Evolutionary conservation across 2,113 vertebrate species (phyloP), one percentile per base, ranked within the genome.

Genomic region (Leptobrachium ailaonicum): DNA sequence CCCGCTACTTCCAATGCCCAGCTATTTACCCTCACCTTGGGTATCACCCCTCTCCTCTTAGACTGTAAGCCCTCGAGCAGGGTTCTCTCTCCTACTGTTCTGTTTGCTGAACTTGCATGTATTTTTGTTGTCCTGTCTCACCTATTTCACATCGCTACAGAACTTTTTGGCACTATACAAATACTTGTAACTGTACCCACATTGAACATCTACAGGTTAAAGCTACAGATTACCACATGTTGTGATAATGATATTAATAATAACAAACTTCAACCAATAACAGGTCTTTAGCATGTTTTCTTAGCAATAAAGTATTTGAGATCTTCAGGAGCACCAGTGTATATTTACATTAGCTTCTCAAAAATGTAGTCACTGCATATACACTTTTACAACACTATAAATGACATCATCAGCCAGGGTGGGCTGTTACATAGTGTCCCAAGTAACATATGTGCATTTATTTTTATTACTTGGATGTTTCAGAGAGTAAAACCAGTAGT

Each of bases 401-500:
- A 81, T 80, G 63, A 81, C 72, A 81, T 81, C 79, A 81, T 6
- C 78, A 43, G 5, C n/a, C n/a, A 68, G n/a, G 20, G 71, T 75
- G 53, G 66, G 42, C 43, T 50, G n/a, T 11, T 41, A 71, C 64
- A 47, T 43, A 47, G 42, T 12, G 42, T 73, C 6, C 45, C 47
- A 1, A 62, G 4, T 12, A 79, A 80, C 70, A 77, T 50, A 71
- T 47, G 47, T 43, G 6, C 13, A 67, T 45, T 70, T 64, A 64
- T 64, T 32, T 64, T 64, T 64, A 64, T 60, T 69, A 41, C 41
- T 50, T 50, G 4, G 4, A 50, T 50, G 47, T 8, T 50, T 50
- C 4, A 8, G 47, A 50, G 47, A 50, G 47, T 50, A 50, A 50
- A 50, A 50, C 8, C 4, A 50, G 47, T 5, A 50, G 47, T 50